phyloP scores from a whole-genome alignment of 2,113 vertebrate species.

The Notechis scutatus region DNA sequence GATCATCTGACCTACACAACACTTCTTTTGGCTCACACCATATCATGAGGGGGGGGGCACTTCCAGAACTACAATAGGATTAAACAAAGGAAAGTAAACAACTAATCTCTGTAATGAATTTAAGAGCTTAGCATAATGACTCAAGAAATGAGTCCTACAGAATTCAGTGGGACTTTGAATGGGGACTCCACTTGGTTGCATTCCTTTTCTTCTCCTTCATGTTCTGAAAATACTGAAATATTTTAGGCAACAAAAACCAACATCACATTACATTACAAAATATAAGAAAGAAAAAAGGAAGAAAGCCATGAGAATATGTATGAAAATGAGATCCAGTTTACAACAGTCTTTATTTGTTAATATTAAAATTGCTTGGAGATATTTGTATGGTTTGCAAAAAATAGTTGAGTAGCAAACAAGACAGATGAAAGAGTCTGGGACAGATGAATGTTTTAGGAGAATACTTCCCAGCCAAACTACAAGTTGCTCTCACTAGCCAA shows the following conservation, averaged over 20 bases:
- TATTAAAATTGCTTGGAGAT: not conserved
- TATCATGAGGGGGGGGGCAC: not conserved
- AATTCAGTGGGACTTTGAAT: not conserved
- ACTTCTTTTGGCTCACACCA: not conserved
- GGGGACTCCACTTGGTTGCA: not conserved
- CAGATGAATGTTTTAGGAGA: not conserved
- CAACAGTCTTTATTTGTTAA: not conserved
- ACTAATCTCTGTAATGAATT: not conserved
- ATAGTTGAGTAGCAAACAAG: not conserved
- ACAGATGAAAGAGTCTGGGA: not conserved
- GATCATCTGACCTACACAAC: not conserved
- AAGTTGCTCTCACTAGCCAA: not conserved
- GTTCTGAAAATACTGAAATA: not conserved
- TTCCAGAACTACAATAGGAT: not conserved
- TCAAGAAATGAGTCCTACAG: not conserved
- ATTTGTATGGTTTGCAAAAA: not conserved
- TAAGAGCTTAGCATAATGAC: fast-evolving
- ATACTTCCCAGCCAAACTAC: not conserved
- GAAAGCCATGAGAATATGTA: not conserved
- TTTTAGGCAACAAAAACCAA: not conserved
- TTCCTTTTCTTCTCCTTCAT: not conserved
- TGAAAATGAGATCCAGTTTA: not conserved
- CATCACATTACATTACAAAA: not conserved
- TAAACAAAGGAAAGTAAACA: not conserved
- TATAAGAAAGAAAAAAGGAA: not conserved